These are phyloP conservation scores for Loripinus fragilis DNA, from an alignment of 2,888 invertebrate species.

Conservation along the genomic window DNA sequence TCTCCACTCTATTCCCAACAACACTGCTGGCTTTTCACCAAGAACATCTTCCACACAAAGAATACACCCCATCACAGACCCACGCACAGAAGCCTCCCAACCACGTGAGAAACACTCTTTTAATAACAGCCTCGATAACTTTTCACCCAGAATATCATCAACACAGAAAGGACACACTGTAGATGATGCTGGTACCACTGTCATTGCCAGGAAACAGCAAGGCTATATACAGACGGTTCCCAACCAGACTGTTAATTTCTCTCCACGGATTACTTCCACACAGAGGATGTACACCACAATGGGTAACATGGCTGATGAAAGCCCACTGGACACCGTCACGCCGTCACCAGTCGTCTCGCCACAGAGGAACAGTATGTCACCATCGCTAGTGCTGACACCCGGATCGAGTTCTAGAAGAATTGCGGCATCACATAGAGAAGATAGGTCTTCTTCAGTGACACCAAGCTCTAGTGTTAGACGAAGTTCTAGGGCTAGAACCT, in stretches of 20 bases:
- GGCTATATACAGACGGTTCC: constrained; percentile 9
- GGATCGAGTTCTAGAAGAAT: not conserved
- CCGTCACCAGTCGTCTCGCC: constrained; percentile 33
- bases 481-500: too few species aligned
- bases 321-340: constrained; percentile 3
- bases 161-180: not conserved
- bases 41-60: constrained; percentile 14
- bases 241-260: constrained; percentile 33
- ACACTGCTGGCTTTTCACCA: constrained; percentile 24
- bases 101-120: not conserved
- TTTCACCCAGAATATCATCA: not conserved
- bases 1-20: constrained; percentile 26
- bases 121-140: not conserved
- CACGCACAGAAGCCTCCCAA: not conserved
- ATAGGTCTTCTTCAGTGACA: too few species aligned
- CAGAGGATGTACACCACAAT: constrained; percentile 26
- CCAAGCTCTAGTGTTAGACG: too few species aligned
- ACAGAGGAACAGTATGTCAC: too few species aligned
- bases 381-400: not conserved
- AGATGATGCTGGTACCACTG: not conserved
- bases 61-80: not conserved
- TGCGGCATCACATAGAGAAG: not conserved
- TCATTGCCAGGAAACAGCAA: not conserved
- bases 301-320: not conserved
- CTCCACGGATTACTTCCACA: constrained; percentile 40